Conservation (phyloP, 2,888 invertebrate genomes). For the Tortrix viridana region DNA sequence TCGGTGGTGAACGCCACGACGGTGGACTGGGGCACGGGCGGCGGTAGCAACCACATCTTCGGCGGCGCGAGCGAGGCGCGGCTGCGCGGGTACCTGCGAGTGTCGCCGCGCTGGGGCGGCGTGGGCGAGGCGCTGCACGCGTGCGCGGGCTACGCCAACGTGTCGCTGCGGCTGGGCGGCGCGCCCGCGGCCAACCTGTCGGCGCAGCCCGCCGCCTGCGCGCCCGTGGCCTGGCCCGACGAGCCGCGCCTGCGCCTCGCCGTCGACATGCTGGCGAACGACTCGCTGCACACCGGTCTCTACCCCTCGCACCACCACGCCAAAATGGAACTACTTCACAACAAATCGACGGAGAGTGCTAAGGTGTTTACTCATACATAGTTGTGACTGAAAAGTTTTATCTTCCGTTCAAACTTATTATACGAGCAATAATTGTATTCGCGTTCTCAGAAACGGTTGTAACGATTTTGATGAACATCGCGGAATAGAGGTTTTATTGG, state of each 20-base stretch:
- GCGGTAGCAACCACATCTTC: slow-evolving; percentile 87
- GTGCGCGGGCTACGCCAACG: slow-evolving; percentile 91
- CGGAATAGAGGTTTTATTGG: too few species aligned
- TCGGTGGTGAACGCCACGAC: slow-evolving; percentile 93
- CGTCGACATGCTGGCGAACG: slow-evolving; percentile 87
- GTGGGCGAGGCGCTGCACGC: slow-evolving; percentile 88
- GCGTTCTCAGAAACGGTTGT: too few species aligned
- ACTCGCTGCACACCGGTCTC: slow-evolving; percentile 82
- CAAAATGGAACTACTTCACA: slow-evolving; percentile 93
- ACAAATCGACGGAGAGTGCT: slow-evolving; percentile 88
- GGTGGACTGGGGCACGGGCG: slow-evolving; percentile 90
- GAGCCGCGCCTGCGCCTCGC: slow-evolving; percentile 85
- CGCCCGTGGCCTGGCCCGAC: slow-evolving; percentile 86
- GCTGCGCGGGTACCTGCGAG: slow-evolving; percentile 92
- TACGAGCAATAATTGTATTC: too few species aligned
- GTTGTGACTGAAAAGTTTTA: too few species aligned
- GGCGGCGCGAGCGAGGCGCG: slow-evolving; percentile 90
- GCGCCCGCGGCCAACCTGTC: slow-evolving; percentile 86
- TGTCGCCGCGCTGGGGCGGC: slow-evolving; percentile 89
- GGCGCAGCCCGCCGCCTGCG: slow-evolving; percentile 88
- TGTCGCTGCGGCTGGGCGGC: slow-evolving; percentile 85
- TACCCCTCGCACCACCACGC: slow-evolving; percentile 88
- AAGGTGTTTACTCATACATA: slow-evolving; percentile 76
- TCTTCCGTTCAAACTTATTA: too few species aligned
- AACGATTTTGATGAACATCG: too few species aligned